These are phyloP conservation scores for Antheraea mylitta DNA, from an alignment of 1,140 invertebrate species.

Conservation along the genomic window DNA sequence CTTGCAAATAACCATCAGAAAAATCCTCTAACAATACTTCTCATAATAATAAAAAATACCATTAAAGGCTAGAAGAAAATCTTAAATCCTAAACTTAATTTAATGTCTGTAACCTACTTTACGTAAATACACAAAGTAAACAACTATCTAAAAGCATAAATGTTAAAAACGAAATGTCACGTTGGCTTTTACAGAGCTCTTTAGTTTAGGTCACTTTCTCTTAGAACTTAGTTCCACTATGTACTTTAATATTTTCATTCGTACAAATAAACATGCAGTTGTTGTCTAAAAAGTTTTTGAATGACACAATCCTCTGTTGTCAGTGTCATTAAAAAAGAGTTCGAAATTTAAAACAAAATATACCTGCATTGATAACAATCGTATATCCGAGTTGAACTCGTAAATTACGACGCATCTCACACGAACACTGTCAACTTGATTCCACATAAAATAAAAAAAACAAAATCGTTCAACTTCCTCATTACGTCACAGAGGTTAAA, in stretches of 20 bases:
- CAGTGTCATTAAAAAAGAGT: not conserved
- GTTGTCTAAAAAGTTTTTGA: not conserved
- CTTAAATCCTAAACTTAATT: no score
- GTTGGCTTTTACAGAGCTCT: slow-evolving; percentile 27
- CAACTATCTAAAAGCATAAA: slow-evolving; percentile 13
- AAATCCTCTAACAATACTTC: no score
- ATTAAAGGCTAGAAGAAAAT: not conserved
- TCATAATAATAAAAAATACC: no score
- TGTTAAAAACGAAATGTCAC: slow-evolving; percentile 22
- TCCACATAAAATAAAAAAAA: slow-evolving; percentile 34
- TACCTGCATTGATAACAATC: slow-evolving; percentile 60
- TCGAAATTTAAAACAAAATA: slow-evolving; percentile 24
- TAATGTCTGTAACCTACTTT: not conserved
- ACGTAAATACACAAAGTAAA: not conserved
- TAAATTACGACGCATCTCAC: slow-evolving; percentile 13
- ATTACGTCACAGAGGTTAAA: slow-evolving; percentile 38
- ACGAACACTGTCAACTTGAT: slow-evolving; percentile 43
- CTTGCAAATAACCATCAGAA: no score
- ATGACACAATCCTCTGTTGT: not conserved
- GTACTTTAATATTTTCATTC: slow-evolving; percentile 13
- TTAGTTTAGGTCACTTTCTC: slow-evolving; percentile 29
- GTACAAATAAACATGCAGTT: not conserved
- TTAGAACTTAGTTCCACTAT: slow-evolving; percentile 24
- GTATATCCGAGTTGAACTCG: not conserved
- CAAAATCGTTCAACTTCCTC: slow-evolving; percentile 30